A percentile compares a stretch with the other conserved stretches of the same genome.
Evolutionary conservation across 2,888 invertebrate species (phyloP).

Genomic region (Leucophora obtusa): DNA sequence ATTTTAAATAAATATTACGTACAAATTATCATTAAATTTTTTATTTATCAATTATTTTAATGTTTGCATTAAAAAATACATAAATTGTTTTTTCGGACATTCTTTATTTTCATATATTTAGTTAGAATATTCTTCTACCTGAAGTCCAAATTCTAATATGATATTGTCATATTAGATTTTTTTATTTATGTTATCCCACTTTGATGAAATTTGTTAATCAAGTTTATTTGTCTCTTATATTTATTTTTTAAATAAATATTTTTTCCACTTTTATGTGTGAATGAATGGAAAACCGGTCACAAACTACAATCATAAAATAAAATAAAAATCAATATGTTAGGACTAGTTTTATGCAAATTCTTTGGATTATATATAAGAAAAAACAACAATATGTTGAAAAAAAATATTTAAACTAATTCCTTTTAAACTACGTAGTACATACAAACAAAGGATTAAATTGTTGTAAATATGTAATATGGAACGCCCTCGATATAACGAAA

Average conservation of each 20-base stretch:
- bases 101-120: no score
- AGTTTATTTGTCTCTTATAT: neutral
- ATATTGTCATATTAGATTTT: no score
- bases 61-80: no score
- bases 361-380: neutral
- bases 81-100: no score
- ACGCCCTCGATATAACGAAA: constrained; percentile 20
- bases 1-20: neutral
- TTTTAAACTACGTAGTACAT: neutral
- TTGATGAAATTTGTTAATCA: neutral
- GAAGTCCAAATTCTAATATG: no score
- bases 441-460: neutral
- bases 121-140: no score
- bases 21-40: neutral
- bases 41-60: no score
- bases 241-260: neutral
- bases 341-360: neutral
- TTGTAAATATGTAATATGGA: constrained; percentile 14
- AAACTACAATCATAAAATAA: neutral
- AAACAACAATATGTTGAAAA: neutral
- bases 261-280: neutral
- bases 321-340: neutral
- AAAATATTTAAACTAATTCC: neutral
- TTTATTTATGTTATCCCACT: neutral
- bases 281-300: neutral